Evolutionary conservation across 1,140 invertebrate genomes (phyloP), one percentile per base, ranked within the genome.

Genomic region (Anthonomus grandis): DNA sequence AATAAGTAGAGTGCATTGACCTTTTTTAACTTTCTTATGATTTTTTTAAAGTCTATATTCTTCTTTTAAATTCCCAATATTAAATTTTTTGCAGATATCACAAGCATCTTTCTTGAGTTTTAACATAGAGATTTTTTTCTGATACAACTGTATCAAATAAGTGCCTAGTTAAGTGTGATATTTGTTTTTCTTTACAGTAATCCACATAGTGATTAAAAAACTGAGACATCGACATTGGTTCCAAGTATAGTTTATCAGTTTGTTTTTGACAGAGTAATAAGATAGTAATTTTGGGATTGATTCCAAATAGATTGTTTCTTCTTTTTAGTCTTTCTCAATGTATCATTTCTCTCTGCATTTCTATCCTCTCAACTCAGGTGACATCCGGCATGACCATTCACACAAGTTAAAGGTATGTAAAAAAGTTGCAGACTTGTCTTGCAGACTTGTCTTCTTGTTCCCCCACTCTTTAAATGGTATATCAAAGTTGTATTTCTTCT

Each of bases 231-330:
- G 37, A 39, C 13, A 39, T 39, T 39, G 37, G 37, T 39, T 39
- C 13, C 37, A 39, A 39, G 17, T 39, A 39, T 13, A 39, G 37
- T 39, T 39, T 39, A 39, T 9, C 5, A 39, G 5, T 39, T 39
- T 39, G 37, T 39, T 39, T 39, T 15, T 17, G 37, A 15, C 37
- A 39, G n/a, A n/a, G 6, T 39, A 39, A 39, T 39, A 15, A 39
- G 37, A 39, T 13, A 15, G 37, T 39, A 39, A 39, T 39, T 39
- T 39, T 39, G 37, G 37, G 37, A 39, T 39, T 39, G 37, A 39
- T 39, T 39, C 37, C 37, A 39, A 39, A 15, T 39, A 39, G 37
- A 9, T 39, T 39, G 15, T 39, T 39, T 15, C 15, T 13, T 39
- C 37, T 39, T 39, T 13, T 39, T 39, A 13, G 9, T 39, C 17